Conservation (phyloP, 1,140 invertebrate species). For the Drosophila repletoides region DNA sequence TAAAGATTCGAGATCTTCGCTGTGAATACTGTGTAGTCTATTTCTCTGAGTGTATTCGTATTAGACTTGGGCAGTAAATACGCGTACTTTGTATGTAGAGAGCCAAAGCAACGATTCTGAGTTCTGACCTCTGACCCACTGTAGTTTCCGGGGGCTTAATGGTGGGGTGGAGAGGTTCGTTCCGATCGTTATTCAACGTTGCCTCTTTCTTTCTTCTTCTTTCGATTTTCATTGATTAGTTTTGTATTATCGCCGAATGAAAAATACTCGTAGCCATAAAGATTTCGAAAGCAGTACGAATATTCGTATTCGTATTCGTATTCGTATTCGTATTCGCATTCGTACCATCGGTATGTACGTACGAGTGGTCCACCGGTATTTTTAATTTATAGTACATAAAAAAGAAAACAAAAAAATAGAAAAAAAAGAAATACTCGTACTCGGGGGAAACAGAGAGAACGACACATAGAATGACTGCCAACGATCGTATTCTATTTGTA, state of each 20-base stretch:
- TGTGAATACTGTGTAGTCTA: too few species aligned
- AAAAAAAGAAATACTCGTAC: too few species aligned
- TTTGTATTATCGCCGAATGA: conserved; percentile 11
- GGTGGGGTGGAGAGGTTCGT: too few species aligned
- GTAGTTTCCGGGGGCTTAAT: too few species aligned
- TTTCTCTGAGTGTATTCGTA: too few species aligned
- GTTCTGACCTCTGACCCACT: too few species aligned
- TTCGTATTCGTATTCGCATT: background rate
- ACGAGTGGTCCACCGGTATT: conserved; percentile 53
- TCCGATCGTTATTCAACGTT: too few species aligned
- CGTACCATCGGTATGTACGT: background rate
- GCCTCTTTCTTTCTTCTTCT: background rate
- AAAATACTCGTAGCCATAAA: too few species aligned
- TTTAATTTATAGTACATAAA: conserved; percentile 60
- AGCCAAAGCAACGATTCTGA: too few species aligned
- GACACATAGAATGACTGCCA: conserved; percentile 39
- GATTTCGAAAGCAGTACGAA: background rate
- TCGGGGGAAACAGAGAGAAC: background rate
- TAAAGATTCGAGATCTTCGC: too few species aligned
- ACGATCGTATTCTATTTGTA: conserved; percentile 79
- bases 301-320: background rate
- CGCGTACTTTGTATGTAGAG: too few species aligned
- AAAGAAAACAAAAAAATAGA: conserved; percentile 9
- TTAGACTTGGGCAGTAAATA: too few species aligned
- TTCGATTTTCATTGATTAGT: conserved; percentile 52